Evolutionary conservation across 2,888 invertebrate species (phyloP).

Genomic region (Thera britannica): DNA sequence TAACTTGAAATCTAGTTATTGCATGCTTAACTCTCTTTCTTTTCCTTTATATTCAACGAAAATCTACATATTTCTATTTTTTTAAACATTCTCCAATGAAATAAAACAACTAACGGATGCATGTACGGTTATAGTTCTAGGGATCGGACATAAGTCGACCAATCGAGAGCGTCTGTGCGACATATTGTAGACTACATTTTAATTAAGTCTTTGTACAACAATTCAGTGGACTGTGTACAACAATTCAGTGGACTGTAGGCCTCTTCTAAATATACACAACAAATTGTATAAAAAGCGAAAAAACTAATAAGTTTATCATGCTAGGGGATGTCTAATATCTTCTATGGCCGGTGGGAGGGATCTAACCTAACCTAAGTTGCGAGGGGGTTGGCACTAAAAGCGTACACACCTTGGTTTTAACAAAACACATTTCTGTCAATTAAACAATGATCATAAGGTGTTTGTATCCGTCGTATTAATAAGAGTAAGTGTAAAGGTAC

Average conservation of each 20-base stretch:
- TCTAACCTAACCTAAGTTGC: constrained; percentile 38
- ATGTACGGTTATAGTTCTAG: too few relatives aligned
- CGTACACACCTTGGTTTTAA: constrained; percentile 24
- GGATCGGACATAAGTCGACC: too few relatives aligned
- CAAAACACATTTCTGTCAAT: constrained; percentile 17
- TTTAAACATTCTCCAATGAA: too few relatives aligned
- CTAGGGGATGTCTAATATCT: constrained; percentile 5
- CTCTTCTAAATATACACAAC: constrained; percentile 8
- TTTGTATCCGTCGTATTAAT: too few relatives aligned
- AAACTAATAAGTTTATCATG: constrained; percentile 18
- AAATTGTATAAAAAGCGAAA: constrained; percentile 28
- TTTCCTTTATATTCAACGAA: too few relatives aligned
- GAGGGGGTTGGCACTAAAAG: constrained; percentile 34
- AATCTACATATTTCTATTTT: too few relatives aligned
- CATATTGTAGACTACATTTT: not conserved
- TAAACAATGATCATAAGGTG: too few relatives aligned
- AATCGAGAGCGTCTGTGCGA: not conserved
- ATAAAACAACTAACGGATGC: too few relatives aligned
- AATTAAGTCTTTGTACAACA: not conserved
- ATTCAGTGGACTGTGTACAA: not conserved
- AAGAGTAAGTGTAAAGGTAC: too few relatives aligned
- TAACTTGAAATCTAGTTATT: too few relatives aligned
- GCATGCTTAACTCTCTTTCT: too few relatives aligned
- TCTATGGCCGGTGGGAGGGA: constrained; percentile 25
- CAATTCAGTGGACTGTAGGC: constrained; percentile 1